These are phyloP conservation scores for Melanargia galathea DNA, from an alignment of 2,888 invertebrate genomes.

Conservation along the genomic window DNA sequence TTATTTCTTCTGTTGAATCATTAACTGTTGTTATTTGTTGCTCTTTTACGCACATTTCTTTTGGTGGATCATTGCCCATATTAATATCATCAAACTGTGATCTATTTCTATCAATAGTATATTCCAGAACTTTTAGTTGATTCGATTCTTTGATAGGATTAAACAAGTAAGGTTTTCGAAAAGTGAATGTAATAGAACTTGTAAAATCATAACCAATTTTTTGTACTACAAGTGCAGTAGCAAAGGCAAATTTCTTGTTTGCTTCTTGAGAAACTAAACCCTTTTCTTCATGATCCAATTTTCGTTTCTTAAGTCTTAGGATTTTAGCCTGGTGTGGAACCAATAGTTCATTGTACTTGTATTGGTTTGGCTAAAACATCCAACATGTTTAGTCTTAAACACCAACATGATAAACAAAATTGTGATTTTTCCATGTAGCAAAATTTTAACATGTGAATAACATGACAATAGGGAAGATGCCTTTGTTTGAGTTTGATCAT, in stretches of 20 bases:
- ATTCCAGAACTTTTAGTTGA: neutral
- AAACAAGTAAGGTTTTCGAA: slow-evolving; percentile 40
- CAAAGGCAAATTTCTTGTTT: slow-evolving; percentile 21
- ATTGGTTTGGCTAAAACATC: slow-evolving; percentile 59
- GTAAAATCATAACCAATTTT: slow-evolving; percentile 8
- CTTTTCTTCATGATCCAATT: neutral
- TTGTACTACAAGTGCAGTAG: slow-evolving; percentile 11
- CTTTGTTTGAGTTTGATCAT: too few species aligned
- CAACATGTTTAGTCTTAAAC: slow-evolving; percentile 12
- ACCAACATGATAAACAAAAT: slow-evolving; percentile 16
- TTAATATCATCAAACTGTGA: neutral
- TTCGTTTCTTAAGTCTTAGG: neutral
- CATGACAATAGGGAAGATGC: too few species aligned
- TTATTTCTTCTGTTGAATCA: slow-evolving; percentile 1
- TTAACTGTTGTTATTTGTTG: neutral
- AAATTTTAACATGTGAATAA: too few species aligned
- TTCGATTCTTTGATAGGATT: neutral
- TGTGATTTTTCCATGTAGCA: neutral
- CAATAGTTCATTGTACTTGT: slow-evolving; percentile 62
- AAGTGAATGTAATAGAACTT: slow-evolving; percentile 43
- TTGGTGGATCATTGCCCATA: neutral
- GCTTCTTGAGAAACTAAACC: neutral
- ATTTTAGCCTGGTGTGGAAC: slow-evolving; percentile 49
- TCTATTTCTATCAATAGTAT: neutral
- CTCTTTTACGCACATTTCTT: neutral